Evolutionary conservation across 2,113 vertebrate genomes (phyloP).

Genomic region (Paradisaea rubra): DNA sequence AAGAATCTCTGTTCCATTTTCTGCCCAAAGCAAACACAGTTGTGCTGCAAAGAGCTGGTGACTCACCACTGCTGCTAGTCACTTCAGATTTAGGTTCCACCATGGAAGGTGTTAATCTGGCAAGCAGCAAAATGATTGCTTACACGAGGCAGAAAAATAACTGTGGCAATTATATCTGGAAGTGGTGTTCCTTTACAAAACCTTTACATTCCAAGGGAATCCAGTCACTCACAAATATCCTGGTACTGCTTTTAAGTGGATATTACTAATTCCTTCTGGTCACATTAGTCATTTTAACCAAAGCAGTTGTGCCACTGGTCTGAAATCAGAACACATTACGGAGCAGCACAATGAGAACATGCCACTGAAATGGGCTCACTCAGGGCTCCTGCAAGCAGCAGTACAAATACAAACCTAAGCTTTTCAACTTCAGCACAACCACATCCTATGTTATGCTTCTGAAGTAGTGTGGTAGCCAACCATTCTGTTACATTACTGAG

Average conservation of each 20-base stretch:
- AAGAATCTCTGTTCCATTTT: neutral
- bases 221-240: neutral
- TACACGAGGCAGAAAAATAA: neutral
- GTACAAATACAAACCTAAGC: neutral
- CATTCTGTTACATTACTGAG: neutral
- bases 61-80: neutral
- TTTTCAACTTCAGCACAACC: neutral
- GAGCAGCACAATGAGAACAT: neutral
- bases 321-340: neutral
- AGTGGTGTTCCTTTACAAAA: neutral
- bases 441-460: neutral
- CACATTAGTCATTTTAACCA: neutral
- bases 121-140: neutral
- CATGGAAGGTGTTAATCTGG: neutral
- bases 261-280: neutral
- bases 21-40: neutral
- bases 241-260: neutral
- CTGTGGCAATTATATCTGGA: neutral
- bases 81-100: neutral
- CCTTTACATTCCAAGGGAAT: neutral
- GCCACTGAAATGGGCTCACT: neutral
- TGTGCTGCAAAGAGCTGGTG: neutral
- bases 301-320: neutral
- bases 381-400: neutral
- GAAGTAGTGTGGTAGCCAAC: neutral